phyloP scores from a whole-genome alignment of 2,113 vertebrate species.

The Centropus unirufus region DNA sequence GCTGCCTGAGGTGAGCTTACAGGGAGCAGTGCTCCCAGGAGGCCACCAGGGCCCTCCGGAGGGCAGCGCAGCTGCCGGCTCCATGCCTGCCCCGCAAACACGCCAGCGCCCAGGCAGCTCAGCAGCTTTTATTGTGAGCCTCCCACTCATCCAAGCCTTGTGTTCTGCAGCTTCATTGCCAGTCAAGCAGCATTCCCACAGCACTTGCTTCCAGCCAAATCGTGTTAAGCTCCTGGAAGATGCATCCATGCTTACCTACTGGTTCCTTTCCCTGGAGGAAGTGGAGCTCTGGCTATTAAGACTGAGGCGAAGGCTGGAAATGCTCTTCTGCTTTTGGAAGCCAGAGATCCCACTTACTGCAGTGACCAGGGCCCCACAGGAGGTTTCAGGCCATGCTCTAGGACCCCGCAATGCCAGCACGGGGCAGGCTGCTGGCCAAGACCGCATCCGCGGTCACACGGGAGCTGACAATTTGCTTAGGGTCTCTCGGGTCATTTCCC shows the following conservation, averaged over 20 bases:
- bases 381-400: neutral
- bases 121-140: constrained; percentile 4
- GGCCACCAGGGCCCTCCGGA: neutral
- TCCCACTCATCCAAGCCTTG: neutral
- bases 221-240: neutral
- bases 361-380: neutral
- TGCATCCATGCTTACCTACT: rapidly evolving
- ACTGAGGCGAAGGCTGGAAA: neutral
- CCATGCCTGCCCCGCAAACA: neutral
- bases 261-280: rapidly evolving
- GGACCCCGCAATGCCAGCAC: neutral
- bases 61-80: neutral
- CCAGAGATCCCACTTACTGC: neutral
- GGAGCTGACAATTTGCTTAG: neutral
- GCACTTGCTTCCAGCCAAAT: neutral
- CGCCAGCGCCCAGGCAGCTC: rapidly evolving
- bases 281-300: neutral
- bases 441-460: neutral
- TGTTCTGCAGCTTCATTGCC: neutral
- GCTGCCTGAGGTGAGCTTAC: neutral
- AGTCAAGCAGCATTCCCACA: neutral
- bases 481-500: neutral
- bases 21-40: rapidly evolving
- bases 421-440: neutral
- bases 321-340: rapidly evolving